A percentile compares a stretch with the other conserved stretches of the same genome.
Evolutionary conservation across 2,888 invertebrate species (phyloP).

Genomic region (Trissonchulus latispiculum): DNA sequence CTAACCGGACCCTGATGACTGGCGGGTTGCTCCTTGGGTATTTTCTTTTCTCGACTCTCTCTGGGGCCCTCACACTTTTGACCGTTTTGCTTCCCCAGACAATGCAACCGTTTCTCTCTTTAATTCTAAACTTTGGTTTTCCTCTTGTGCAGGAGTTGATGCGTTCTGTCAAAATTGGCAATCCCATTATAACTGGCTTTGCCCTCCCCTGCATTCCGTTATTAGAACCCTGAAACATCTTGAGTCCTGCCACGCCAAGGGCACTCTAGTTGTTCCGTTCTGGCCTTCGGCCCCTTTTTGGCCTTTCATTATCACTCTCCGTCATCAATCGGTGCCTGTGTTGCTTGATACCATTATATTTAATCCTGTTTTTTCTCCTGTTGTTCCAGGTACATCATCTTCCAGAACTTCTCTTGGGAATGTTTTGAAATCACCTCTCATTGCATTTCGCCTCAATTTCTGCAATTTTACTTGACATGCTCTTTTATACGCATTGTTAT

Average conservation of each 20-base stretch:
- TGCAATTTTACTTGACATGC: too few species aligned
- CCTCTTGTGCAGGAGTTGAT: not conserved
- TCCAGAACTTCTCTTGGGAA: too few species aligned
- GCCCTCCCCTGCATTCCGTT: not conserved
- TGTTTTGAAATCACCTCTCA: too few species aligned
- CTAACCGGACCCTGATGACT: not conserved
- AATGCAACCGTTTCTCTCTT: not conserved
- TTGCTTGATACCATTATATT: too few species aligned
- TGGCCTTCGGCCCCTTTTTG: constrained; percentile 9
- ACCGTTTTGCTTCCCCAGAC: not conserved
- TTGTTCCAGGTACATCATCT: too few species aligned
- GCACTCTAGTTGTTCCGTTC: not conserved
- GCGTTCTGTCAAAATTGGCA: not conserved
- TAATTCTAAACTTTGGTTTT: not conserved
- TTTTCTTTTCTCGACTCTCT: not conserved
- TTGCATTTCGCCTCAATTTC: too few species aligned
- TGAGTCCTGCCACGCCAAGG: not conserved
- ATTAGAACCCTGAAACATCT: not conserved
- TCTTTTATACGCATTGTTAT: too few species aligned
- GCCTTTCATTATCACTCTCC: too few species aligned
- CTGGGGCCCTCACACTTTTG: not conserved
- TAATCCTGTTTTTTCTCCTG: too few species aligned
- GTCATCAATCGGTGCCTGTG: too few species aligned
- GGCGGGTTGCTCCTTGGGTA: not conserved
- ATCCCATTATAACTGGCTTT: not conserved